These are phyloP conservation scores for Homarus gammarus DNA, from an alignment of 2,888 invertebrate species.

Conservation along the genomic window DNA sequence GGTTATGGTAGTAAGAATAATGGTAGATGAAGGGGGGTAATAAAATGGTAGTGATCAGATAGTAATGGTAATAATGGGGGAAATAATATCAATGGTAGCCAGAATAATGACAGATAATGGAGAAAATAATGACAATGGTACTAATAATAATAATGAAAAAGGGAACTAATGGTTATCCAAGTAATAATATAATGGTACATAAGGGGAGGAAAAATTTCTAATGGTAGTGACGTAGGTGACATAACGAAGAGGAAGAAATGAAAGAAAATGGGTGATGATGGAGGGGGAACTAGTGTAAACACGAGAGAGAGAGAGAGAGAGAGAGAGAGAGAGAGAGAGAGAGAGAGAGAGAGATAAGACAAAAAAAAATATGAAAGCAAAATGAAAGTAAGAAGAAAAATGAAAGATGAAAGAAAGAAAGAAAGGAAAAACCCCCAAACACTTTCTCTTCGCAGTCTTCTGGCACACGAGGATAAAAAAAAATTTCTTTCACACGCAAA, in stretches of 20 bases:
- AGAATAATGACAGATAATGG: constrained; percentile 16
- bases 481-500: too few relatives aligned
- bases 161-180: too few relatives aligned
- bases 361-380: constrained; percentile 78
- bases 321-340: constrained; percentile 51
- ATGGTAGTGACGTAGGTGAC: background rate
- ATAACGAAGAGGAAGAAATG: background rate
- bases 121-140: background rate
- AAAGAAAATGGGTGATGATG: background rate
- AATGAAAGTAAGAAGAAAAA: too few relatives aligned
- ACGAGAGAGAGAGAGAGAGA: constrained; percentile 26
- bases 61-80: background rate
- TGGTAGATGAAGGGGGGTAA: background rate
- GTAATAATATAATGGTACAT: too few relatives aligned
- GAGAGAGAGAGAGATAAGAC: constrained; percentile 58
- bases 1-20: background rate
- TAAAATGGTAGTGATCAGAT: background rate
- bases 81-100: too few relatives aligned
- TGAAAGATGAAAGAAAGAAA: too few relatives aligned
- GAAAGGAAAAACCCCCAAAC: too few relatives aligned
- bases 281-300: background rate
- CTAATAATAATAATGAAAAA: constrained; percentile 1
- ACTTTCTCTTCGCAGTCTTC: too few relatives aligned
- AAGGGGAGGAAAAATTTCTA: background rate
- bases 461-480: too few relatives aligned